These are phyloP conservation scores for Eupeodes luniger DNA, from an alignment of 2,888 invertebrate species.

Conservation along the genomic window DNA sequence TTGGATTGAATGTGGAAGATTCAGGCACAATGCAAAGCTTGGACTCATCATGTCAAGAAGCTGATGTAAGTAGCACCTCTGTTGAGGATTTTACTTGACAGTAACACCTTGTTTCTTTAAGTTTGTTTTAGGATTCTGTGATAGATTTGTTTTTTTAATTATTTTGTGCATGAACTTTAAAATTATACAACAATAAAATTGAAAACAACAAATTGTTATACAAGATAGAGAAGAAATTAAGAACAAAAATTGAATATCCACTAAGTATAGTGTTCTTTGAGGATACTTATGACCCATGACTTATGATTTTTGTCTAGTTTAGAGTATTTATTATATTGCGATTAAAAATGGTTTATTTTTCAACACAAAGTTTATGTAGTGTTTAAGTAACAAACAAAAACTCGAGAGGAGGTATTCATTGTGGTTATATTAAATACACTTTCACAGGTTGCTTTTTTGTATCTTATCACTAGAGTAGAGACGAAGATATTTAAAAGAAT, in stretches of 20 bases:
- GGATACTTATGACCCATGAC: not conserved
- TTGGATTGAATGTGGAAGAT: slow-evolving; percentile 81
- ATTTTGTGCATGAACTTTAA: not conserved
- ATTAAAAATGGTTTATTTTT: not conserved
- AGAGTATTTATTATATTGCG: not conserved
- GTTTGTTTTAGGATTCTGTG: slow-evolving; percentile 28
- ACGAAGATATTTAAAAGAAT: too few relatives aligned
- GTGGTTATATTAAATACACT: not conserved
- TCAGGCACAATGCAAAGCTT: slow-evolving; percentile 87
- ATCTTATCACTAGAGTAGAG: too few relatives aligned
- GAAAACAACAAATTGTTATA: slow-evolving; percentile 48
- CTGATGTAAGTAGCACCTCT: slow-evolving; percentile 85
- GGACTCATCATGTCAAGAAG: slow-evolving; percentile 88
- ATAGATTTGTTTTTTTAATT: slow-evolving; percentile 2
- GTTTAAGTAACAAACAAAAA: not conserved
- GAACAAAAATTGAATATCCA: not conserved
- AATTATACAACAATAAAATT: slow-evolving; percentile 64
- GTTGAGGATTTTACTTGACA: not conserved
- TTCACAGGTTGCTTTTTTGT: too few relatives aligned
- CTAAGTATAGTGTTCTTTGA: slow-evolving; percentile 12
- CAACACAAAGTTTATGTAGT: not conserved
- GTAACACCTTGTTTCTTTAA: slow-evolving; percentile 15
- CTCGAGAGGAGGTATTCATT: not conserved
- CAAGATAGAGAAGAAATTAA: slow-evolving; percentile 26
- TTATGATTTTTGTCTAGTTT: not conserved